Base-by-base conservation (phyloP, 2,113 vertebrate genomes). In the Melospiza georgiana region DNA sequence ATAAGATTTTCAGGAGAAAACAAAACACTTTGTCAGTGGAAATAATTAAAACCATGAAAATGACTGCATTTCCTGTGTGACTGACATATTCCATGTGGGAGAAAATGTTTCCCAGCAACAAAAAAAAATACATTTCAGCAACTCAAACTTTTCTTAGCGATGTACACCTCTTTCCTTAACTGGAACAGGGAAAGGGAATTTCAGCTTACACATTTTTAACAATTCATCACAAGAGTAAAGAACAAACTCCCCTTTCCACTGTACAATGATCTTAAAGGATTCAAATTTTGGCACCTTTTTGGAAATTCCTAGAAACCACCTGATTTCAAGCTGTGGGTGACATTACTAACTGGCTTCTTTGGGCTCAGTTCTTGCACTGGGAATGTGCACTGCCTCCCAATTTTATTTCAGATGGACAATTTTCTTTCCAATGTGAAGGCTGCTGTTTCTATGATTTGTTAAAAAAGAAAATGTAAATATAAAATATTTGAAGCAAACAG, bases 11-110 rank as follows among this genome's bases (percentile, higher is more conserved):
- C 82, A 84, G 68, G 62, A 91, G 87, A 95, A 94, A 94, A 92
- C 52, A 94, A 93, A 94, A 90, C 82, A 86, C 72, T 90, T 93
- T 95, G 80, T 90, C 37, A 62, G 65, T 91, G 72, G 68, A 95
- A 93, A 92, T 97, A 96, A 96, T 96, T 90, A 88, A 95, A 97
- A 90, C 79, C 93, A 93, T 80, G 43, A 94, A 95, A 95, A 95
- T 90, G 76, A 93, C 94, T 75, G 39, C 63, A 94, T 95, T 97
- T 96, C 88, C 85, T 94, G 88, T 90, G 68, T 90, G 79, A 93
- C 82, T 90, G 94, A 94, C 68, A 74, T 83, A 66, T 87, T 89
- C 75, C 88, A 84, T 57, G 59, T 1, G 1, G 79, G 35, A 88
- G 33, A 94, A 96, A 96, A 93, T 57, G 92, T 88, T 95, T 77